Evolutionary conservation across 2,888 invertebrate genomes (phyloP).

Genomic region (Caenorhabditis panamensis): DNA sequence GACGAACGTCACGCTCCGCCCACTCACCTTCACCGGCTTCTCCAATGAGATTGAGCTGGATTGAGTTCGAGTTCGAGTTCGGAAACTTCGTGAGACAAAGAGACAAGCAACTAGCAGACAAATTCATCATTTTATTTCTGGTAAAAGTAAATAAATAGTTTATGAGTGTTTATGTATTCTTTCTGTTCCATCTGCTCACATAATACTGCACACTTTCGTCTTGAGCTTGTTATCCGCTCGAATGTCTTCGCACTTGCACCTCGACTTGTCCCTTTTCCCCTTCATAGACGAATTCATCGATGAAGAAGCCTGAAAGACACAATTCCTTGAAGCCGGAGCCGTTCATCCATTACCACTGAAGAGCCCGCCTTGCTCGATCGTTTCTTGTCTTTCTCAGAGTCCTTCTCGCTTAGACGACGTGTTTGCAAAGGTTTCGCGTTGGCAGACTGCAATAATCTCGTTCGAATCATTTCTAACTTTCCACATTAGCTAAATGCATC

Average conservation of each 20-base stretch:
- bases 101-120: no score
- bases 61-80: background rate
- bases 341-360: constrained; percentile 43
- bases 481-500: background rate
- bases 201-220: constrained; percentile 68
- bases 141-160: background rate
- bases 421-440: constrained; percentile 28
- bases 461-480: constrained; percentile 14
- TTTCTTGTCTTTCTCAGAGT: constrained; percentile 25
- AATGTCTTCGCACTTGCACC: constrained; percentile 69
- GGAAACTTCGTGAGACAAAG: background rate
- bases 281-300: constrained; percentile 25
- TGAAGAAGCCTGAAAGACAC: constrained; percentile 24
- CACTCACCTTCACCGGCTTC: constrained; percentile 49
- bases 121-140: no score
- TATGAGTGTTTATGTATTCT: background rate
- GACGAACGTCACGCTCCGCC: constrained; percentile 23
- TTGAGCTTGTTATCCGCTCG: constrained; percentile 67
- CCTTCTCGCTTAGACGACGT: constrained; percentile 20
- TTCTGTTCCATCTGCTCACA: constrained; percentile 22
- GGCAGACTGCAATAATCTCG: constrained; percentile 25
- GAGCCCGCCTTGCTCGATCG: constrained; percentile 34
- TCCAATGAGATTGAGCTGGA: constrained; percentile 42
- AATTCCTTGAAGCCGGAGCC: no score
- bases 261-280: constrained; percentile 28